These are phyloP conservation scores for Protosalanx chinensis DNA, from an alignment of 2,797 vertebrate genomes.

Conservation along the genomic window DNA sequence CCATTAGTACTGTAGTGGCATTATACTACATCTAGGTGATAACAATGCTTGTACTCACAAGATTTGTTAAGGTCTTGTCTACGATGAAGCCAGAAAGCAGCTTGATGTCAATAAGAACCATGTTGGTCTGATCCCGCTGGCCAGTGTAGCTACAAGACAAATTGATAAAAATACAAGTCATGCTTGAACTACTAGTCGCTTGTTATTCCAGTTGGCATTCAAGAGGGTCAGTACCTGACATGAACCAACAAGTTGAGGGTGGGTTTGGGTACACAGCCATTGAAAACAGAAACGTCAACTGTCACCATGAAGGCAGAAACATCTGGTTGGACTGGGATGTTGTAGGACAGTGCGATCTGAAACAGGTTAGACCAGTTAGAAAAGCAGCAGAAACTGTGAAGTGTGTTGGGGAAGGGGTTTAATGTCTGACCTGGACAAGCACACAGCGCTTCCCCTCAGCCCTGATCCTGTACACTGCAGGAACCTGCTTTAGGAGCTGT, in stretches of 20 bases:
- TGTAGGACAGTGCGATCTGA: conserved; percentile 65
- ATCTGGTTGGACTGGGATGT: conserved; percentile 58
- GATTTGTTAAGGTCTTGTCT: not conserved
- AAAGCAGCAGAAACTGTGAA: not conserved
- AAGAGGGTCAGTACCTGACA: too few species aligned
- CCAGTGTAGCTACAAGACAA: conserved; percentile 56
- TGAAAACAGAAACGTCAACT: too few species aligned
- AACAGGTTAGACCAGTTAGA: not conserved
- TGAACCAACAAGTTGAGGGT: too few species aligned
- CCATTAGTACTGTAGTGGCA: too few species aligned
- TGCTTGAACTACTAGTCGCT: too few species aligned
- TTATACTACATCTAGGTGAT: too few species aligned
- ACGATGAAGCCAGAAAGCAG: conserved; percentile 65
- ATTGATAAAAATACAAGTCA: not conserved
- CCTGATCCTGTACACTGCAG: not conserved
- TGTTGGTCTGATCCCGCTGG: conserved; percentile 45
- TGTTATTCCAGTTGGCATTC: not conserved
- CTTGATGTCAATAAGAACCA: conserved; percentile 68
- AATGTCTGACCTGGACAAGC: not conserved
- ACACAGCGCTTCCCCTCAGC: not conserved
- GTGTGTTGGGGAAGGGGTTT: not conserved
- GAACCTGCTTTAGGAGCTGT: not conserved
- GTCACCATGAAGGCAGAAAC: not conserved
- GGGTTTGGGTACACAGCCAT: too few species aligned
- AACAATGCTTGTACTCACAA: not conserved